Conservation (phyloP, 2,888 invertebrate genomes). For the Morinoia aosen region DNA sequence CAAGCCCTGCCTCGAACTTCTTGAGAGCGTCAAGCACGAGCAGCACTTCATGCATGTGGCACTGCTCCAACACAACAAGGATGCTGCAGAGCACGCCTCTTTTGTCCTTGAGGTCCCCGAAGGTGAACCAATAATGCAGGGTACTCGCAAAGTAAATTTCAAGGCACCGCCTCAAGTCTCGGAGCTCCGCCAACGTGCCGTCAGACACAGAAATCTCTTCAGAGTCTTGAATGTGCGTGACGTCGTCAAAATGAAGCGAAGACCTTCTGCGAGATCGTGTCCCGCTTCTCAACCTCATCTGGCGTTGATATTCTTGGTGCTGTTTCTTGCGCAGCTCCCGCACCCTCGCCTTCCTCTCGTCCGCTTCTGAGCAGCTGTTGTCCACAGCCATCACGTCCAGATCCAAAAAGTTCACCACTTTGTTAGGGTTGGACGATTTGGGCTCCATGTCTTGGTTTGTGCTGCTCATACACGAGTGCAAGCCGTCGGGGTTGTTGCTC, state of each 20-base stretch:
- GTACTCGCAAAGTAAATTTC: slow-evolving; percentile 37
- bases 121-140: slow-evolving; percentile 52
- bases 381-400: neutral
- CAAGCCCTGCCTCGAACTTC: slow-evolving; percentile 58
- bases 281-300: neutral
- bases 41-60: slow-evolving; percentile 65
- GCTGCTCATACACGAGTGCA: too few species aligned
- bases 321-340: neutral
- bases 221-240: slow-evolving; percentile 12
- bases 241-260: neutral
- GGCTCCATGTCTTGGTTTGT: neutral
- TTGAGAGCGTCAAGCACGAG: slow-evolving; percentile 61
- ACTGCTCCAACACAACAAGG: slow-evolving; percentile 61
- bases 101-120: neutral
- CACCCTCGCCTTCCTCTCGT: neutral
- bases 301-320: neutral
- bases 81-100: slow-evolving; percentile 50
- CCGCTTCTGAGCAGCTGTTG: neutral
- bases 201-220: neutral
- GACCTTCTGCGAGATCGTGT: slow-evolving; percentile 18
- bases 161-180: slow-evolving; percentile 27
- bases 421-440: neutral
- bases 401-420: neutral
- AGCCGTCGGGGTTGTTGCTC: too few species aligned
- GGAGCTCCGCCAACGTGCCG: neutral